These are phyloP conservation scores for Cinclus cinclus DNA, from an alignment of 2,113 vertebrate species.

Conservation along the genomic window DNA sequence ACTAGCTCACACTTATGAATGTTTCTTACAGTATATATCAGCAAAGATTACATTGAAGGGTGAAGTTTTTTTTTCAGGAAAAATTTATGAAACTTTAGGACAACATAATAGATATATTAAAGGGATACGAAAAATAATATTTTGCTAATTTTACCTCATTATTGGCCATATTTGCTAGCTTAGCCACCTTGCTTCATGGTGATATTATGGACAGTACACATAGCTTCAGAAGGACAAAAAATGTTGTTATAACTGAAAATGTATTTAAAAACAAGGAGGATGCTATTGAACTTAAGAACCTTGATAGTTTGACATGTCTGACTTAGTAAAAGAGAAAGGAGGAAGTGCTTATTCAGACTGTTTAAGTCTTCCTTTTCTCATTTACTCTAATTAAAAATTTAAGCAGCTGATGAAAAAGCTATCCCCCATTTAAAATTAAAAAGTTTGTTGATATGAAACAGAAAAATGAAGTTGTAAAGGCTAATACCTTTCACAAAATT, in stretches of 20 bases:
- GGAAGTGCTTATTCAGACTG: not conserved
- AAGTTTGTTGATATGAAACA: not conserved
- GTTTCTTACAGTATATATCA: not conserved
- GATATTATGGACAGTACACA: not conserved
- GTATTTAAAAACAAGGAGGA: not conserved
- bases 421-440: not conserved
- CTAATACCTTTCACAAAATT: not conserved
- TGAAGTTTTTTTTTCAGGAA: not conserved
- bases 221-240: not conserved
- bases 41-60: not conserved
- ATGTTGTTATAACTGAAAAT: not conserved
- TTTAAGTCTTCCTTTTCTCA: not conserved
- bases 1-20: not conserved
- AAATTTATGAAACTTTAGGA: not conserved
- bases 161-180: not conserved
- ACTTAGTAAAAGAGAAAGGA: not conserved
- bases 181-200: not conserved
- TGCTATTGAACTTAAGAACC: not conserved
- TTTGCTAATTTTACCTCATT: not conserved
- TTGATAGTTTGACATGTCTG: not conserved
- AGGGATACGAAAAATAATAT: not conserved
- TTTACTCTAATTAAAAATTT: not conserved
- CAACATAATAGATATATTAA: not conserved
- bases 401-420: not conserved
- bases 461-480: not conserved